Evolutionary conservation across 2,888 invertebrate species (phyloP), one percentile per base, ranked within the genome.

Genomic region (Lepeophtheirus nordmannii): DNA sequence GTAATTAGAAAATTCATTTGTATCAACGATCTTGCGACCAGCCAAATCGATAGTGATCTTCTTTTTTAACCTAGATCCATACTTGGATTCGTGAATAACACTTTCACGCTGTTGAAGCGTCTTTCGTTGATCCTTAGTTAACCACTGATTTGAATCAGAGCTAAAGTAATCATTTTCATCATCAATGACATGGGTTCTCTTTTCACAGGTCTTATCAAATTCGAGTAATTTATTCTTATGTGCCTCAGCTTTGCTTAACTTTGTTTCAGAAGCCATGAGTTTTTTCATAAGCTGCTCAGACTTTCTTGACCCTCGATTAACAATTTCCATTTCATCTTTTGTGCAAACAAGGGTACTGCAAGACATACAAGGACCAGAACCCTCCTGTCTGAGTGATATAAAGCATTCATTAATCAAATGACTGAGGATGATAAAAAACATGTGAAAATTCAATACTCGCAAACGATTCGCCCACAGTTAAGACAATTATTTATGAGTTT

Each of bases 311-410:
- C 83, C 82, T 0, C 82, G 76, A 65, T 81, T 79, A 59, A 87
- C 77, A 68, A 85, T 76, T 69, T 81, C 80, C 72, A 82, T 80
- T 73, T 89, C 86, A 68, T 85, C 84, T 23, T 80, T 80, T 0
- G 86, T 85, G 72, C 86, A 86, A 0, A 97, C 96, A 75, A 90
- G 78, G 72, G 82, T 82, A 0, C 85, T 87, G 78, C 98, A 98
- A 74, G 85, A 92, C 58, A 94, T 81, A 74, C 98, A 98, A 0
- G 94, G 92, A 0, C 98, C 98, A 10, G 93, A 87, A 1, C 97
- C 96, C 78, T 98, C 98, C 77, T 94, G 79, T 38, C 74, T 74
- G 73, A 81, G 8, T n/a, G 53, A 46, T n/a, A 46, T 8, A 46
- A 46, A 46, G 2, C 2, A n/a, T 46, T 46, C 2, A n/a, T 46